Evolutionary conservation across 2,888 invertebrate genomes (phyloP).

Genomic region (Drosophila emarginata): DNA sequence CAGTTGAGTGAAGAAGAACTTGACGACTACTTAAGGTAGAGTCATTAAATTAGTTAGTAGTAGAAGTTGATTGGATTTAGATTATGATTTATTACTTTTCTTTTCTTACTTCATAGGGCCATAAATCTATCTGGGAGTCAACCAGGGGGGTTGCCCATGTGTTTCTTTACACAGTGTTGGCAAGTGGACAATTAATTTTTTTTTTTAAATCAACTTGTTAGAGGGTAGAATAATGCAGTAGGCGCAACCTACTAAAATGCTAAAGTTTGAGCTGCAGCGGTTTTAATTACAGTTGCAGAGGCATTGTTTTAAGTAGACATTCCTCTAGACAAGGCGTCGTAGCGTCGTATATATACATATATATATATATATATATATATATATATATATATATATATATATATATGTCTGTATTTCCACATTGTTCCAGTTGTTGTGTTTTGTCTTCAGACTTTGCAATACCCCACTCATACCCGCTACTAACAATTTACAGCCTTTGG

Average conservation of each 20-base stretch:
- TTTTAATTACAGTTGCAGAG: slow-evolving; percentile 67
- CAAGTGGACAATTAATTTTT: too few relatives aligned
- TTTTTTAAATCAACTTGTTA: background rate
- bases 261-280: slow-evolving; percentile 59
- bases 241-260: background rate
- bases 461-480: slow-evolving; percentile 14
- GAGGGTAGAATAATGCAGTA: background rate
- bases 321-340: slow-evolving; percentile 36
- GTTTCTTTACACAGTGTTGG: too few relatives aligned
- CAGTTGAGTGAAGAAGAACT: background rate
- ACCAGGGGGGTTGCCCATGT: too few relatives aligned
- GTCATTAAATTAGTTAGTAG: too few relatives aligned
- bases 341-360: background rate
- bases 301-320: slow-evolving; percentile 33
- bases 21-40: too few relatives aligned
- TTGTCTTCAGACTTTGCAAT: slow-evolving; percentile 19
- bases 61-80: too few relatives aligned
- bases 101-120: too few relatives aligned
- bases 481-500: slow-evolving; percentile 65
- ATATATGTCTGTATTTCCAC: slow-evolving; percentile 9
- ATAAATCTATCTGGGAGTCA: too few relatives aligned
- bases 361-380: too few relatives aligned
- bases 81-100: too few relatives aligned
- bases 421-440: slow-evolving; percentile 44
- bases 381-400: too few relatives aligned